Base-by-base conservation (phyloP, 2,113 vertebrate genomes). In the Lepisosteus osseus region DNA sequence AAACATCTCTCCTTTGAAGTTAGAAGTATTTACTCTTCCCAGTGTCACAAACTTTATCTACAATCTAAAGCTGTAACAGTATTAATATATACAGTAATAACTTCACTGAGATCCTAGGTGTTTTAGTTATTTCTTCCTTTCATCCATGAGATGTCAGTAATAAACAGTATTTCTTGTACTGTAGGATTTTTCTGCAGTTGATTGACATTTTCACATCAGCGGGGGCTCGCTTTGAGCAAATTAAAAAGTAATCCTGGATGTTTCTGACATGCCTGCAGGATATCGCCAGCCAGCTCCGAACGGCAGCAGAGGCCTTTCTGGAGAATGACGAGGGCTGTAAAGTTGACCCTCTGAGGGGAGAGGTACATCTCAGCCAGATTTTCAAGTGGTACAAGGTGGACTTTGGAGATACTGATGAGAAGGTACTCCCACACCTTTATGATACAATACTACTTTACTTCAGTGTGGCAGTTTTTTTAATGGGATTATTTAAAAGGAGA, bases 361-460 rank as follows among this genome's bases (percentile, higher is more conserved):
- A 93, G 83, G 89, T 93, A 66, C 83, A 80, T 67, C 88, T 93
- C 40, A 93, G 88, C 82, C 88, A 89, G 76, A 89, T 93, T 74
- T 93, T 93, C 70, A 93, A 92, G 68, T 93, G 91, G 91, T 93
- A 93, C 87, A 91, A 89, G 75, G 76, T 75, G 7, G 92, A 93
- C 77, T 93, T 93, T 70, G 92, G 92, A 74, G 88, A 86, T 72
- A 91, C 90, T 0, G 90, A 93, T 74, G 90, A 90, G 71, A 89
- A 90, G 84, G 92, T 91, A 87, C 51, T 29, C 29, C 29, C 29
- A 29, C 29, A 29, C 29, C 29, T 29, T 29, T 29, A 29, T 29
- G 29, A 29, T 29, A 29, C 29, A 29, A 29, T 29, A 29, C 29
- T 29, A 29, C 29, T 29, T 29, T 29, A 29, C 29, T 29, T 29